Conservation (phyloP, 2,113 vertebrate species). For the Rhinichthys klamathensis region DNA sequence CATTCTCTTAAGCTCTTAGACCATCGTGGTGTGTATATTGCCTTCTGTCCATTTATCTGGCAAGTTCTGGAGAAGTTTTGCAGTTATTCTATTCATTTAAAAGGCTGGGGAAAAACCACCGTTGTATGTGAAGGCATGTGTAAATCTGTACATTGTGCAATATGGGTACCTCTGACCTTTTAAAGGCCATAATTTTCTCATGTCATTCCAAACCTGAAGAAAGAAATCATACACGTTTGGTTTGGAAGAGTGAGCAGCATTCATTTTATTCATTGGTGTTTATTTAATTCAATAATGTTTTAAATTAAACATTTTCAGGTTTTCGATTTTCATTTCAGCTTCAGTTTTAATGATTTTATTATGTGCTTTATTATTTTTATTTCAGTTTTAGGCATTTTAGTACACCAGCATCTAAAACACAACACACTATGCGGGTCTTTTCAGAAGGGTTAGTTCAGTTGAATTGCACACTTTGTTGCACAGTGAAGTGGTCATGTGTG, state of each 20-base stretch:
- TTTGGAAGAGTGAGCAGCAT: neutral
- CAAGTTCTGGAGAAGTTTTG: neutral
- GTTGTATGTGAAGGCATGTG: neutral
- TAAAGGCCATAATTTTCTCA: too few species aligned
- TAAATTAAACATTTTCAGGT: neutral
- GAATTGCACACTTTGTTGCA: conserved; percentile 14
- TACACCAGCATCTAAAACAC: neutral
- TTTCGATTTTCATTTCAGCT: neutral
- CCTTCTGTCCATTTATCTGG: neutral
- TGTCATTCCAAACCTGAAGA: too few species aligned
- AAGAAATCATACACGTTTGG: neutral
- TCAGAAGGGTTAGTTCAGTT: neutral
- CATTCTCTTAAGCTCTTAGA: neutral
- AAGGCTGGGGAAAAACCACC: neutral
- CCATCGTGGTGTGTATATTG: neutral
- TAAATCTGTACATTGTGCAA: neutral
- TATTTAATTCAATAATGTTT: neutral
- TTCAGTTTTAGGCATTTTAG: neutral
- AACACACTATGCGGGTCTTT: neutral
- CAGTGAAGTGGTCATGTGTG: neutral
- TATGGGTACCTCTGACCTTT: neutral
- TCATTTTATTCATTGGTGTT: neutral
- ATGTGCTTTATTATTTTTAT: neutral
- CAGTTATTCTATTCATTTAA: neutral
- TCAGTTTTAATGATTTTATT: neutral